phyloP scores from a whole-genome alignment of 53 echinoderm and acorn worm genomes.

The Paelopatides confundens region DNA sequence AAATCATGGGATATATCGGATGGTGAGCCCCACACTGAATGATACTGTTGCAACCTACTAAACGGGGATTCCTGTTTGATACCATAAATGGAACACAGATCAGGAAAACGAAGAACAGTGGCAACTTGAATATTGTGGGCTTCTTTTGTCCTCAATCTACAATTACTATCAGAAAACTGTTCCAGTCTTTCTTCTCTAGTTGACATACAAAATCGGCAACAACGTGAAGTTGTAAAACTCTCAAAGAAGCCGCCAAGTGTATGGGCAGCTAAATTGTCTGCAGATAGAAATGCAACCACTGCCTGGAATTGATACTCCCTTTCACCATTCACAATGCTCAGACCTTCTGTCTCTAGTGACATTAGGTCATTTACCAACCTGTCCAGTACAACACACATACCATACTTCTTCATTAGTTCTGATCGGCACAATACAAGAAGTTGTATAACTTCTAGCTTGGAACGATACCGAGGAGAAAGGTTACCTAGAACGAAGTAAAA shows the following conservation, averaged over 20 bases:
- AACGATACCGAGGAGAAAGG: conserved; percentile 51
- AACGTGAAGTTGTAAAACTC: conserved; percentile 51
- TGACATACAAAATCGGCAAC: conserved; percentile 70
- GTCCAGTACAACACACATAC: conserved; percentile 11
- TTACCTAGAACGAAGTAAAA: conserved; percentile 67
- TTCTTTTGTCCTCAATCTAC: conserved; percentile 60
- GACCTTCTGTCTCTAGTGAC: conserved; percentile 54
- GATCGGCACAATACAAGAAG: neutral
- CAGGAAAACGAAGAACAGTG: neutral
- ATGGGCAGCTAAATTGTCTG: conserved; percentile 74
- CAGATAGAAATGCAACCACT: conserved; percentile 57
- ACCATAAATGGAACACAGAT: conserved; percentile 44
- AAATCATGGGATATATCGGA: conserved; percentile 69
- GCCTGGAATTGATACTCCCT: conserved; percentile 45
- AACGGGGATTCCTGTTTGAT: conserved; percentile 54
- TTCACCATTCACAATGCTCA: conserved; percentile 46
- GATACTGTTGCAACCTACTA: conserved; percentile 49
- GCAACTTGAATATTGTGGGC: conserved; percentile 38
- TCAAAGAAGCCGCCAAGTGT: conserved; percentile 66
- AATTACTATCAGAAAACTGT: conserved; percentile 23
- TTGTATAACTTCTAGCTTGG: conserved; percentile 63
- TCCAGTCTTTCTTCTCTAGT: conserved; percentile 50
- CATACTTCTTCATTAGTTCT: conserved; percentile 43
- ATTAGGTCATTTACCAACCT: conserved; percentile 51
- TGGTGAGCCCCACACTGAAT: conserved; percentile 51